Base-by-base conservation (phyloP, 2,797 vertebrate genomes). In the Champsocephalus gunnari region DNA sequence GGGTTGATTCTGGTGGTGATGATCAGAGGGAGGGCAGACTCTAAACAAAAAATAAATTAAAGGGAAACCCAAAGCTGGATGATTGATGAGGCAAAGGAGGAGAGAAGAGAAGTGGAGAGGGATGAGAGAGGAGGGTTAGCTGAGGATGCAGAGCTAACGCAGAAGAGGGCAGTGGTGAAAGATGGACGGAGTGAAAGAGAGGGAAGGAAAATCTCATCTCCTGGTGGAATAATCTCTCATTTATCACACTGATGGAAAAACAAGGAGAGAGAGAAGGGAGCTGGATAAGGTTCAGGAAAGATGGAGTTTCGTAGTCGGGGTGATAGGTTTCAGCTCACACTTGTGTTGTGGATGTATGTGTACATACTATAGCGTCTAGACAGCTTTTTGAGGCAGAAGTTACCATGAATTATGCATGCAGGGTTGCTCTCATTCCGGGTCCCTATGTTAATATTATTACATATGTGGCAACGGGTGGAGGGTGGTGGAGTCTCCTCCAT, bases 351-450 rank as follows among this genome's bases (percentile, higher is more conserved):
- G 71, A 79, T 78, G 44, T 53, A 67, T 70, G 77, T 73, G 60
- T 60, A 68, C 75, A 82, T 71, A 61, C 82, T 69, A 68, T 71
- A 71, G 80, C 12, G 92, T 94, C 93, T 94, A 94, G 93, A 94
- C 92, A 50, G 81, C 66, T 76, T 88, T 87, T 87, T 79, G 68
- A 78, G 60, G 70, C 74, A 87, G 85, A 92, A 90, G 91, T 88
- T 90, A 86, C 77, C 83, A 95, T 96, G 88, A 95, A 95, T 96
- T 93, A 95, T 95, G 92, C 91, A 95, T 95, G 91, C 80, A 55
- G 82, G 70, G 71, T 48, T 84, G 88, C 86, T 92, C 93, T 92
- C 92, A 93, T 94, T 94, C 88, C 73, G 83, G 76, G 75, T 77
- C 88, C 85, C 86, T 81, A 90, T 93, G 94, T 94, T 95, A 95